Evolutionary conservation across 2,797 vertebrate genomes (phyloP).

Genomic region (Glyptemys insculpta): DNA sequence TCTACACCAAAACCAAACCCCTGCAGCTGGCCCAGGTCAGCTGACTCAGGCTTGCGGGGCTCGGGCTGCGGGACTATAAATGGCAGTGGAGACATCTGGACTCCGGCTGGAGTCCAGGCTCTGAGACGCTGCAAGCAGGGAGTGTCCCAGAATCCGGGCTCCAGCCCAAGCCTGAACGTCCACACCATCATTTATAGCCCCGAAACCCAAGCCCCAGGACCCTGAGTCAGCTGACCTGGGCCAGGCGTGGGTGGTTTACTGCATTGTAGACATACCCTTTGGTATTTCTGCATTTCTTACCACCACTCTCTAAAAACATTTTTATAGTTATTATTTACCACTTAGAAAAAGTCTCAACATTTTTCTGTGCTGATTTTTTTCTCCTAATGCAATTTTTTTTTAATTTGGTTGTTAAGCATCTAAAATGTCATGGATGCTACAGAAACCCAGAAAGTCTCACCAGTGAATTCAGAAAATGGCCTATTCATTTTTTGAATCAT

Average conservation of each 20-base stretch:
- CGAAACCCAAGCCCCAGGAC: not conserved
- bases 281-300: not conserved
- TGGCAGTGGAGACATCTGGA: not conserved
- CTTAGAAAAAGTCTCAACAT: not conserved
- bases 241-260: not conserved
- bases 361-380: not conserved
- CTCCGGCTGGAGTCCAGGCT: too few relatives aligned
- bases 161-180: not conserved
- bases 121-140: not conserved
- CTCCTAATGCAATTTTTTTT: conserved; percentile 11
- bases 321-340: not conserved
- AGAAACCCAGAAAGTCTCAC: conserved; percentile 32
- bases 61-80: not conserved
- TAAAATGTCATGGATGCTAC: conserved; percentile 42
- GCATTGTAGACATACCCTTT: not conserved
- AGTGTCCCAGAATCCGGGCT: not conserved
- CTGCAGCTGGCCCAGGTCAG: not conserved
- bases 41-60: not conserved
- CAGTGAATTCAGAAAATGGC: conserved; percentile 36
- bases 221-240: not conserved
- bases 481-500: conserved; percentile 40
- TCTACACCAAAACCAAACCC: not conserved
- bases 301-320: not conserved
- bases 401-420: conserved; percentile 64
- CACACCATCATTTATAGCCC: not conserved